phyloP scores from a whole-genome alignment of 2,113 vertebrate species.

The Paracanthobrama guichenoti region DNA sequence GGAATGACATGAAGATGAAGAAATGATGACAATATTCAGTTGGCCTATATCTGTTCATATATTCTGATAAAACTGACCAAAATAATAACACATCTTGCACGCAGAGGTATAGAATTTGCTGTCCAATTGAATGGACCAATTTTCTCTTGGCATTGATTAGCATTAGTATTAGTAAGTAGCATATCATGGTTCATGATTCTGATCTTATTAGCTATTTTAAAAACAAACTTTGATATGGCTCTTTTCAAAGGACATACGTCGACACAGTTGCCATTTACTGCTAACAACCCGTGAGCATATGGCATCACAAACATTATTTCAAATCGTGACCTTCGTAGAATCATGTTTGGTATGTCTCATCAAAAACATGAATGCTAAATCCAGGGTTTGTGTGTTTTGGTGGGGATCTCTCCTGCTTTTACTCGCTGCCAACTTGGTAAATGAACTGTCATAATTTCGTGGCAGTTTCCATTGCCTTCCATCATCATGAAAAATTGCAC shows the following conservation, averaged over 20 bases:
- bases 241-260: not conserved
- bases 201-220: not conserved
- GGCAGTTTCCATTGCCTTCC: constrained; percentile 50
- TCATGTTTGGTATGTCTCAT: not conserved
- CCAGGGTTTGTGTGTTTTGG: not conserved
- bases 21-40: too few relatives aligned
- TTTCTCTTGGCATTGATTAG: not conserved
- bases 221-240: not conserved
- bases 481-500: constrained; percentile 58
- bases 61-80: not conserved
- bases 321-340: not conserved
- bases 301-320: not conserved
- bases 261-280: not conserved
- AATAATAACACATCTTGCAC: not conserved
- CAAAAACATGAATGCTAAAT: not conserved
- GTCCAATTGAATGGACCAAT: not conserved
- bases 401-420: constrained; percentile 4
- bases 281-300: not conserved
- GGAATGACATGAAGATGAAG: too few relatives aligned
- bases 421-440: constrained; percentile 47
- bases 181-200: not conserved
- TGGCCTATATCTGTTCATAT: not conserved
- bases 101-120: not conserved
- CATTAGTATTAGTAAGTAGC: too few relatives aligned
- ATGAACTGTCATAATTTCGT: constrained; percentile 49